These are phyloP conservation scores for Pseudochirops cupreus DNA, from an alignment of 2,797 vertebrate species.

Conservation along the genomic window DNA sequence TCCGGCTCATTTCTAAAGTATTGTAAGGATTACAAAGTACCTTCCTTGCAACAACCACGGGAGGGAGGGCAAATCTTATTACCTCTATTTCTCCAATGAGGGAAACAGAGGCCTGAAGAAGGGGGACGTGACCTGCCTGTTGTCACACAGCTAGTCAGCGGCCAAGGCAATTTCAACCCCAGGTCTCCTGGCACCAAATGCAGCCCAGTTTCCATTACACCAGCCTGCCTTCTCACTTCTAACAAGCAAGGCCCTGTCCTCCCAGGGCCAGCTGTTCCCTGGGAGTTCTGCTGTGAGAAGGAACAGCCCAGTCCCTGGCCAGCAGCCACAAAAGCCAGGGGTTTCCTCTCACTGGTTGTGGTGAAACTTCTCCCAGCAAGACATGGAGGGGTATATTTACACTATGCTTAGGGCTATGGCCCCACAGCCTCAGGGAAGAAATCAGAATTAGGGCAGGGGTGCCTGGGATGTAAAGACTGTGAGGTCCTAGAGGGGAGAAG, in stretches of 20 bases:
- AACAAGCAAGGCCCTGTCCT: neutral
- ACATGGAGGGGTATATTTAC: neutral
- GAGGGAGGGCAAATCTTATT: neutral
- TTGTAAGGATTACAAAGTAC: neutral
- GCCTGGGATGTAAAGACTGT: neutral
- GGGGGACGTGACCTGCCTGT: neutral
- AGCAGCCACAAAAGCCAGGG: neutral
- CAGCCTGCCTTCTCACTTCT: neutral
- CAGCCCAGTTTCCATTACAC: neutral
- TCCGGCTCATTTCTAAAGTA: neutral
- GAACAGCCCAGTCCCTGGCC: neutral
- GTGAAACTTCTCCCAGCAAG: neutral
- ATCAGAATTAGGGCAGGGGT: neutral
- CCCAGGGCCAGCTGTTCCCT: slow-evolving; percentile 64
- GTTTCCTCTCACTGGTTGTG: neutral
- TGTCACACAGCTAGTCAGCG: neutral
- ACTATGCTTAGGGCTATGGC: neutral
- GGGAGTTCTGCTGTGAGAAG: slow-evolving; percentile 67
- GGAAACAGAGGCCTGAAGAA: neutral
- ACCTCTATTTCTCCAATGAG: neutral
- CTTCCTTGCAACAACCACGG: neutral
- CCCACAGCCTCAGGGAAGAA: neutral
- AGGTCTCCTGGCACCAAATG: neutral
- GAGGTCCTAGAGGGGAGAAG: neutral
- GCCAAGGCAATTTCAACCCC: neutral